Conservation (phyloP, 2,797 vertebrate species). For the Tokudaia tokunoshimensis region DNA sequence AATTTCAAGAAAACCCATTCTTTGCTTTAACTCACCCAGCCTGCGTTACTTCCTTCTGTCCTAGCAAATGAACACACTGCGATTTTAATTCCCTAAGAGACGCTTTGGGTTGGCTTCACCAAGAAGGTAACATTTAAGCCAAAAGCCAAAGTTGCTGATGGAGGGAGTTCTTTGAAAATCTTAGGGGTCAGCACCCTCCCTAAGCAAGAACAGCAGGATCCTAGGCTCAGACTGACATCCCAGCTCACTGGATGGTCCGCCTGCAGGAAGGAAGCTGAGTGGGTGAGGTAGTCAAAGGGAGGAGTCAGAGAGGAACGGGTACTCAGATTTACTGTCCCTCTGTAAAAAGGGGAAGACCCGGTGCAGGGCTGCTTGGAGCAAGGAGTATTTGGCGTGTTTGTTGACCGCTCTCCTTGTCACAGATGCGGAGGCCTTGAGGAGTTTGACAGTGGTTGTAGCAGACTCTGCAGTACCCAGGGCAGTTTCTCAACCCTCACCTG, state of each 20-base stretch:
- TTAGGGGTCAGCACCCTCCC: neutral
- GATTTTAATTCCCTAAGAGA: slow-evolving; percentile 16
- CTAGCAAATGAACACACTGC: neutral
- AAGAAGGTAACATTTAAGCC: neutral
- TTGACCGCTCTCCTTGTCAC: neutral
- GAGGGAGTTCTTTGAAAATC: neutral
- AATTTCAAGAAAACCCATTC: neutral
- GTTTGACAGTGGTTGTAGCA: neutral
- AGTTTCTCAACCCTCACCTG: neutral
- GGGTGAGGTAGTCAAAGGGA: neutral
- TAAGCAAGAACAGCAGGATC: neutral
- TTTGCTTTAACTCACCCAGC: neutral
- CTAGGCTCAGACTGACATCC: neutral
- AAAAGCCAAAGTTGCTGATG: neutral
- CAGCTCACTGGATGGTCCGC: fast-evolving
- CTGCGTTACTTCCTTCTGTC: neutral
- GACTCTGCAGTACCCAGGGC: neutral
- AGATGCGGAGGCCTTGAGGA: too few relatives aligned
- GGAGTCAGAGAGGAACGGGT: neutral
- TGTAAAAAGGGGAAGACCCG: neutral
- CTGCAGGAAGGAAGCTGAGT: neutral
- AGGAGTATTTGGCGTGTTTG: neutral
- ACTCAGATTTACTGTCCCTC: neutral
- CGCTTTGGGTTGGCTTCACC: neutral
- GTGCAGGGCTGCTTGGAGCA: neutral